A percentile compares a stretch with the other conserved stretches of the same genome.
These are phyloP conservation scores for Stigmatopora nigra DNA, from an alignment of 2,113 vertebrate genomes.

Conservation along the genomic window DNA sequence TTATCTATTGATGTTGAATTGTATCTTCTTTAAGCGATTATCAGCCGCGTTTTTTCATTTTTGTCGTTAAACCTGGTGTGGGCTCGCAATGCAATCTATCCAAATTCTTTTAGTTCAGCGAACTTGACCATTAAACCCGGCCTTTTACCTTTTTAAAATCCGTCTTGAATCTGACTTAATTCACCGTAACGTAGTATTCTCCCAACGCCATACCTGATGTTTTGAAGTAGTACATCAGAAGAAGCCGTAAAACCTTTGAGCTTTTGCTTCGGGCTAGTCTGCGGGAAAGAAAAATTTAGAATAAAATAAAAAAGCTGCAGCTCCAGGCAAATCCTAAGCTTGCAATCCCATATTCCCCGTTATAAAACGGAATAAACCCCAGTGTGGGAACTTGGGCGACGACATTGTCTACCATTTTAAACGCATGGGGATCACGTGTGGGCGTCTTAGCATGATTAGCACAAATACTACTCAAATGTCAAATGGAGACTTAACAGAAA, in stretches of 20 bases:
- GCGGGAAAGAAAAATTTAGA: neutral
- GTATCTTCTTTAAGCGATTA: too few relatives aligned
- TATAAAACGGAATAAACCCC: neutral
- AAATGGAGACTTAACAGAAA: constrained; percentile 21
- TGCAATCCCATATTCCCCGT: constrained; percentile 10
- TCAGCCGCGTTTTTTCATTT: neutral
- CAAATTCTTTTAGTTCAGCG: neutral
- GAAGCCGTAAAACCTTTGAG: neutral
- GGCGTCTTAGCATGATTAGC: constrained; percentile 10
- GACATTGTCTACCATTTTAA: constrained; percentile 3
- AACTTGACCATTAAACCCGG: neutral
- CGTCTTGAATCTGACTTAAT: neutral
- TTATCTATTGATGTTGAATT: too few relatives aligned
- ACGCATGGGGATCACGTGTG: constrained; percentile 19
- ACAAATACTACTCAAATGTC: constrained; percentile 8
- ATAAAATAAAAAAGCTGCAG: constrained; percentile 13
- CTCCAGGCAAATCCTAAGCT: neutral
- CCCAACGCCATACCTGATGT: neutral
- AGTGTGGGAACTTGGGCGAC: neutral
- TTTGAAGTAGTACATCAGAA: constrained; percentile 6
- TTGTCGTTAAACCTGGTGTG: neutral
- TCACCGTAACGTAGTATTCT: neutral
- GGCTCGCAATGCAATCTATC: neutral
- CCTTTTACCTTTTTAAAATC: neutral
- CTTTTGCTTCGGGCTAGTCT: neutral